These are phyloP conservation scores for Brachyptera putata DNA, from an alignment of 2,888 invertebrate genomes.

Conservation along the genomic window DNA sequence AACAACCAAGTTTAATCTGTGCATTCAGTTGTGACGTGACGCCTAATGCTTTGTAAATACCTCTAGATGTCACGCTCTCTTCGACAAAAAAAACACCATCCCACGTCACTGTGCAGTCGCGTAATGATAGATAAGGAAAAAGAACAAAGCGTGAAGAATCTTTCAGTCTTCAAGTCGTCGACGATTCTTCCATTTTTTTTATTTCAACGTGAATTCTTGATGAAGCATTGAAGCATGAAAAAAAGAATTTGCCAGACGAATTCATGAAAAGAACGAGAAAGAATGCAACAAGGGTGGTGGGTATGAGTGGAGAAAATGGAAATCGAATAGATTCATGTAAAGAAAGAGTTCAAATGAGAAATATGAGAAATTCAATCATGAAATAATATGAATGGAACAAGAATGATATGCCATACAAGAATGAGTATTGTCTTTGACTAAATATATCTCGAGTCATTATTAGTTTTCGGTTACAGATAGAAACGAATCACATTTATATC, in stretches of 20 bases:
- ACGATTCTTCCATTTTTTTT: conserved; percentile 1
- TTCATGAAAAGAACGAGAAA: conserved; percentile 15
- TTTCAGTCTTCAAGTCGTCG: no score
- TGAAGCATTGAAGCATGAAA: conserved; percentile 14
- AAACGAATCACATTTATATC: no score
- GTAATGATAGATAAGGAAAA: conserved; percentile 12
- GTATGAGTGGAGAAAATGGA: neutral
- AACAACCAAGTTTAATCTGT: conserved; percentile 9
- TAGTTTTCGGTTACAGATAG: no score
- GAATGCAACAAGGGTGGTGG: conserved; percentile 1
- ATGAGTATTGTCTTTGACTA: no score
- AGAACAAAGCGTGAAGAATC: conserved; percentile 15
- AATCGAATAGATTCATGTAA: no score
- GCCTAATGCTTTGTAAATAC: conserved; percentile 9
- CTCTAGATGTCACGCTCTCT: neutral
- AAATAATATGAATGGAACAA: conserved; percentile 7
- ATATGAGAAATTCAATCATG: conserved; percentile 12
- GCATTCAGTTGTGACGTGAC: neutral
- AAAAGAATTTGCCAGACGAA: conserved; percentile 20
- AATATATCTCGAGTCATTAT: no score
- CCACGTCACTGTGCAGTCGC: neutral
- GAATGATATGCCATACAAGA: no score
- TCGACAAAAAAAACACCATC: conserved; percentile 2
- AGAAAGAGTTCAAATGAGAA: neutral
- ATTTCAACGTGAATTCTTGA: conserved; percentile 18